These are phyloP conservation scores for Nephila pilipes DNA, from an alignment of 1,140 invertebrate species.

Conservation along the genomic window DNA sequence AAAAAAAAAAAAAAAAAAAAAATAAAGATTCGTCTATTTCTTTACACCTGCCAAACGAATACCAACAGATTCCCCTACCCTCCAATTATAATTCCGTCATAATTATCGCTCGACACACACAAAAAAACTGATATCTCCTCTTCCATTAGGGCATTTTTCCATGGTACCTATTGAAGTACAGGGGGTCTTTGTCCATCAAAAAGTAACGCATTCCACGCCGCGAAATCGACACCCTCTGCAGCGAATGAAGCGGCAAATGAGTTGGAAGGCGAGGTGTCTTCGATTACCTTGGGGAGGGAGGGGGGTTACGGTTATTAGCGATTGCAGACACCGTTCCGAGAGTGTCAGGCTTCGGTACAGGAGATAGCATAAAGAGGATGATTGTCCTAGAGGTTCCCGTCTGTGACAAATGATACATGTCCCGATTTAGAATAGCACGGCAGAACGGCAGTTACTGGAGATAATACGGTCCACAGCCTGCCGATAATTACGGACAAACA, in stretches of 20 bases:
- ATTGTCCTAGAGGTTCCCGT: background rate
- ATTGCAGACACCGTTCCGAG: background rate
- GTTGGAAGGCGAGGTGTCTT: conserved; percentile 12
- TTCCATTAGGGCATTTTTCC: background rate
- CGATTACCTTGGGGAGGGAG: background rate
- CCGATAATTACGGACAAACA: too few relatives aligned
- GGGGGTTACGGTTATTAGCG: conserved; percentile 45
- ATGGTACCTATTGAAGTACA: background rate
- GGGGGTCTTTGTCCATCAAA: conserved; percentile 29
- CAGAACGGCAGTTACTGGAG: background rate
- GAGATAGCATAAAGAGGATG: conserved; percentile 16
- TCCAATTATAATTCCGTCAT: conserved; percentile 33
- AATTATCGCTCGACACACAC: background rate
- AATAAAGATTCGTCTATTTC: background rate
- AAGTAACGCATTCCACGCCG: background rate
- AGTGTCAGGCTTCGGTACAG: conserved; percentile 23
- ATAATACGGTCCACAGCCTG: background rate
- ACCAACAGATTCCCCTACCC: background rate
- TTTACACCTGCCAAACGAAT: background rate
- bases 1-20: background rate
- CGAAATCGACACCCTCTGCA: background rate
- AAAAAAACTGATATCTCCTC: background rate
- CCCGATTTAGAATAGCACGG: background rate
- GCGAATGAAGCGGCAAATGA: conserved; percentile 45
- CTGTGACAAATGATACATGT: background rate